Evolutionary conservation across 2,113 vertebrate species (phyloP).

Genomic region (Cricetomys ansorgei): DNA sequence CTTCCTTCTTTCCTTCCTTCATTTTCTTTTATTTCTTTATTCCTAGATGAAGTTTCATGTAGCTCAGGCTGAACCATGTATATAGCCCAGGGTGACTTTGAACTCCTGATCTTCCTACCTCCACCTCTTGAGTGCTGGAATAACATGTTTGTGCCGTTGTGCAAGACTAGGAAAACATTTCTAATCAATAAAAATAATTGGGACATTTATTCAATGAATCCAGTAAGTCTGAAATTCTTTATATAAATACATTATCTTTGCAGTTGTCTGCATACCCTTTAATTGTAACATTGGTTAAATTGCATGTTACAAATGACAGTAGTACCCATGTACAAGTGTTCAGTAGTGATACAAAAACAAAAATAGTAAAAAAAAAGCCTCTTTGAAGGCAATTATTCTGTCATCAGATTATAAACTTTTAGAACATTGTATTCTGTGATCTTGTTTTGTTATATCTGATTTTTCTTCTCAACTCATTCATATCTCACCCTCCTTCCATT

Average conservation of each 20-base stretch:
- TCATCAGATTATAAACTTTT: constrained; percentile 46
- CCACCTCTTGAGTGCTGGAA: not conserved
- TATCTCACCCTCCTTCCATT: not conserved
- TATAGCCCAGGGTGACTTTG: not conserved
- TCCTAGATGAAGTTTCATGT: too few relatives aligned
- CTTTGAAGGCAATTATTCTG: constrained; percentile 27
- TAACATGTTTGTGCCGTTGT: not conserved
- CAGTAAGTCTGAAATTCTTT: constrained; percentile 12
- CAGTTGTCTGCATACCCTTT: constrained; percentile 30
- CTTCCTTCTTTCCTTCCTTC: not conserved
- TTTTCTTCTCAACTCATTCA: not conserved
- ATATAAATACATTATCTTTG: not conserved
- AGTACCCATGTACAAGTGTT: not conserved
- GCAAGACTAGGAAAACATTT: not conserved
- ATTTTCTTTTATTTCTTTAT: not conserved
- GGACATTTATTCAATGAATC: not conserved
- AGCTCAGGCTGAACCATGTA: not conserved
- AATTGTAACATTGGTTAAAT: constrained; percentile 49
- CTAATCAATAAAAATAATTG: not conserved
- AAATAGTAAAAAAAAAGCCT: not conserved
- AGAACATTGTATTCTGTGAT: not conserved
- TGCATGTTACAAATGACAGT: constrained; percentile 16
- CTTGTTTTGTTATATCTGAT: constrained; percentile 2
- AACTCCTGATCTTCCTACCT: not conserved
- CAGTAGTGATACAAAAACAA: not conserved